Evolutionary conservation across 64 coral and sea anemone genomes (phyloP), one percentile per base, ranked within the genome.

Genomic region (Porites australiensis): DNA sequence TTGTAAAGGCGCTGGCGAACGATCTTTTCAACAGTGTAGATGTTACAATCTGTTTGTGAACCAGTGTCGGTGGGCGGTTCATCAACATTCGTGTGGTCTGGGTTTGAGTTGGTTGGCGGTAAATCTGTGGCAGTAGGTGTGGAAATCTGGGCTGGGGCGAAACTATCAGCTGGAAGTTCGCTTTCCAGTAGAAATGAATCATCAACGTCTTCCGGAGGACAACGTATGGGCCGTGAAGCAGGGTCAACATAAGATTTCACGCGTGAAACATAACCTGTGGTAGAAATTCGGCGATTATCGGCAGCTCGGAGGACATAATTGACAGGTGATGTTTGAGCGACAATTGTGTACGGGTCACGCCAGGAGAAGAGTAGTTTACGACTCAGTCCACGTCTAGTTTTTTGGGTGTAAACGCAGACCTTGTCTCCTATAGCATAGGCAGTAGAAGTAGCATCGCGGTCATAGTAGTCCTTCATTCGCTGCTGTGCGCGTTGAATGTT

Each of bases 221-320:
- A 55, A 37, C 10, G 79, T 20, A 64, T 59, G 52, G 22, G 50
- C 15, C 58, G 15, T 21, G 14, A 4, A 2, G 16, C 19, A 2
- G 91, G 91, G 57, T 93, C 91, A 19, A 83, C 2, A 53, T 61
- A 93, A 19, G 44, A 74, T 50, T 93, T 93, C 70, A 93, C 73
- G 4, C 91, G 46, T 15, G 68, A 77, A 70, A 52, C 60, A 72
- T 87, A 83, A 18, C 87, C 70, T 14, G 58, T 87, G 4, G 64
- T 72, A 7, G 48, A 55, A 18, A 88, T 75, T 0, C 8, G 83
- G 18, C 70, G 19, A 10, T 93, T 93, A 52, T 79, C 77, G 55
- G 50, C 69, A 19, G 83, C 79, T 3, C 91, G 82, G 5, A 93
- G 62, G 18, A 50, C 19, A 59, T 72, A 93, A 73, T 94, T 76